Evolutionary conservation across 2,797 vertebrate species (phyloP).

Genomic region (Labeo calbasu): DNA sequence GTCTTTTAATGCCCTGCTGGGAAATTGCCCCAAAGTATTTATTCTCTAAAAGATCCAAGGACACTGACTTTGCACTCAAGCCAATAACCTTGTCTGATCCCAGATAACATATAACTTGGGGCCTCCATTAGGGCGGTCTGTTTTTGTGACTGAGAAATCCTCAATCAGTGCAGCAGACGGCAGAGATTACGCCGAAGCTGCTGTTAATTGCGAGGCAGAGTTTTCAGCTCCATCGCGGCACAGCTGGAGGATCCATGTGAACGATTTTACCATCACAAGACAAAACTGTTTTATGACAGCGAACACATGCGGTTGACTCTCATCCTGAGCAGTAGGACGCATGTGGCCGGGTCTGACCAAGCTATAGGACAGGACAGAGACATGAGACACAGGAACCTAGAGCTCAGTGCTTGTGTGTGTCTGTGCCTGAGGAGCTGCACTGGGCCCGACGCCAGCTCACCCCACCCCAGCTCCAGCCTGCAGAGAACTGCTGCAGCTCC

Average conservation of each 20-base stretch:
- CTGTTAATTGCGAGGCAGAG: conserved; percentile 15
- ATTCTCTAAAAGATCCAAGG: neutral
- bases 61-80: conserved; percentile 13
- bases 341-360: neutral
- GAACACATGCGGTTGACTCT: neutral
- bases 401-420: neutral
- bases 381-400: conserved; percentile 10
- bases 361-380: neutral
- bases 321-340: neutral
- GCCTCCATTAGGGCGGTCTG: conserved; percentile 45
- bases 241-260: neutral
- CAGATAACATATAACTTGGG: neutral
- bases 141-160: conserved; percentile 61
- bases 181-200: conserved; percentile 63
- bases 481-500: conserved; percentile 79
- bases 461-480: conserved; percentile 78
- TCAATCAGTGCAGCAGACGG: conserved; percentile 61
- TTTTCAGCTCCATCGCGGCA: conserved; percentile 13
- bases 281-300: neutral
- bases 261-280: conserved; percentile 4
- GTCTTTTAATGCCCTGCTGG: neutral
- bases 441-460: conserved; percentile 75
- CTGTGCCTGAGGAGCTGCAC: conserved; percentile 53
- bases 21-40: neutral
- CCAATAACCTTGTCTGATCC: conserved; percentile 24